Percentiles rank a stretch among this genome's conserved stretches.
phyloP scores from a whole-genome alignment of 2,113 vertebrate species.

The Dermatemys mawii region DNA sequence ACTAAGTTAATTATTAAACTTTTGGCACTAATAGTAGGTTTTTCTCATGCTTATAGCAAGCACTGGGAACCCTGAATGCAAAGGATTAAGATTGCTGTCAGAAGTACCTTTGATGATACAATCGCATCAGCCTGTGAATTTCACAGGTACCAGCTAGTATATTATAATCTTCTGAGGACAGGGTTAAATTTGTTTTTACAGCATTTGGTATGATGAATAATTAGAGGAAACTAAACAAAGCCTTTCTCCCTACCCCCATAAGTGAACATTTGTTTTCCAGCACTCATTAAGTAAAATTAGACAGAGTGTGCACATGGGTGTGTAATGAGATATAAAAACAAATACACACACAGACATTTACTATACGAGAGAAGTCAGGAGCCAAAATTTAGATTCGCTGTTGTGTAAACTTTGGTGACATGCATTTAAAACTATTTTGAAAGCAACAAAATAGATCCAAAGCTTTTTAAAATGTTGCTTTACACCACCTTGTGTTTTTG shows the following conservation, averaged over 20 bases:
- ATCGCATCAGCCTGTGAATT: background rate
- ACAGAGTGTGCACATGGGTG: background rate
- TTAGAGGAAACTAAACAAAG: background rate
- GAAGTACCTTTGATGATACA: background rate
- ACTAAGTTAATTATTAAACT: accelerated
- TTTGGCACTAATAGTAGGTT: accelerated
- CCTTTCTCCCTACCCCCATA: background rate
- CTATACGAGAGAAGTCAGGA: background rate
- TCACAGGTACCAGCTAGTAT: background rate
- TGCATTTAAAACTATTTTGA: background rate
- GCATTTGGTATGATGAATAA: background rate
- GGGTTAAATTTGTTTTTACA: background rate
- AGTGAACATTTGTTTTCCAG: background rate
- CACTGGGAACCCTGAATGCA: background rate
- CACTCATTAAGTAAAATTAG: background rate
- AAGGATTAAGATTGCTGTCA: accelerated
- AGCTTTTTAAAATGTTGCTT: background rate
- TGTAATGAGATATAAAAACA: background rate
- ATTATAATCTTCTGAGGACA: conserved; percentile 1
- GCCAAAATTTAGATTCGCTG: accelerated
- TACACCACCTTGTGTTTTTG: background rate
- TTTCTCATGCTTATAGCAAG: background rate
- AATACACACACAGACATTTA: background rate
- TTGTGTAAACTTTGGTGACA: background rate
- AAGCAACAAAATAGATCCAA: background rate